Evolutionary conservation across 2,113 vertebrate genomes (phyloP).

Genomic region (Periophthalmodon schlosseri): DNA sequence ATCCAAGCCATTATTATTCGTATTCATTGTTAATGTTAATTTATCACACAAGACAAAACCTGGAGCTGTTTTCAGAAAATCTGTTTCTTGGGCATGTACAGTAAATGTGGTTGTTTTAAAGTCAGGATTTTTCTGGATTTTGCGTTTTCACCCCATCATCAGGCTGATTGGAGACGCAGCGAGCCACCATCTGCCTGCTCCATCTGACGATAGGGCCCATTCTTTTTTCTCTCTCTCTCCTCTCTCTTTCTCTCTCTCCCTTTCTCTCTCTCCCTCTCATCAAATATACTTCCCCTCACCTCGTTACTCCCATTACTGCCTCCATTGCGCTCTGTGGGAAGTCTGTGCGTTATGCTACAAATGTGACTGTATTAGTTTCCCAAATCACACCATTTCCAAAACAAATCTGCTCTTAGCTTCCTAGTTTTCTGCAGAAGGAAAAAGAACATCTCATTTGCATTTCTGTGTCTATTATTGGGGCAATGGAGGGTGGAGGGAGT

Average conservation of each 20-base stretch:
- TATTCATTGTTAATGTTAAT: neutral
- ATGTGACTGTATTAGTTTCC: constrained; percentile 23
- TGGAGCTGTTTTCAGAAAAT: constrained; percentile 9
- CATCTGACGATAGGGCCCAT: constrained; percentile 62
- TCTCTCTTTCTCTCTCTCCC: constrained; percentile 12
- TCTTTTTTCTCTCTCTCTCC: constrained; percentile 8
- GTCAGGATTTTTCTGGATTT: constrained; percentile 55
- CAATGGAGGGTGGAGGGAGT: constrained; percentile 56
- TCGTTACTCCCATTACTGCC: constrained; percentile 6
- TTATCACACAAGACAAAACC: neutral
- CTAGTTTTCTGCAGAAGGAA: constrained; percentile 33
- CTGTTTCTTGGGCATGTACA: constrained; percentile 8
- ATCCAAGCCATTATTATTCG: neutral
- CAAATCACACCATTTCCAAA: constrained; percentile 14
- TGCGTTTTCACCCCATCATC: constrained; percentile 45
- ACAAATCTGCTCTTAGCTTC: constrained; percentile 33
- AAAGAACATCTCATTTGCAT: constrained; percentile 45
- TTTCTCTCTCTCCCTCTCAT: constrained; percentile 8
- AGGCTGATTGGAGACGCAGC: constrained; percentile 55
- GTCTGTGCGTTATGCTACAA: constrained; percentile 16
- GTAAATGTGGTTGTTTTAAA: constrained; percentile 29
- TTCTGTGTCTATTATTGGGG: constrained; percentile 51
- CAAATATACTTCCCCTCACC: constrained; percentile 14
- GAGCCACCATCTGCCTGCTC: constrained; percentile 65
- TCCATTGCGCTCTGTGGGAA: constrained; percentile 9